A percentile compares a stretch with the other conserved stretches of the same genome.
Conservation (phyloP, 2,888 invertebrate species). For the Xanthostigma xanthostigma region DNA sequence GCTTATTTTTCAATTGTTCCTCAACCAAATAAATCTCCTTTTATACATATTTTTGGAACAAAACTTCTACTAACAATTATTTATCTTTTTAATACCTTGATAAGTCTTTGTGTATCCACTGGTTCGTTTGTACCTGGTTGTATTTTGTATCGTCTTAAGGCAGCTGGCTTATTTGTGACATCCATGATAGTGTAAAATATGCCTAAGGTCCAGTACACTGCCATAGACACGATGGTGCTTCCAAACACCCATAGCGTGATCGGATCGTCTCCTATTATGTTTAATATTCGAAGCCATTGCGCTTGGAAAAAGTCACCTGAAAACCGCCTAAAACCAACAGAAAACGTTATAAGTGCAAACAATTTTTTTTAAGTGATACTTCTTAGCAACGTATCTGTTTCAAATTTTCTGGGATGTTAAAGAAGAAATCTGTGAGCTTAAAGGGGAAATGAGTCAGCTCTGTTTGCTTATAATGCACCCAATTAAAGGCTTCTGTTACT, state of each 20-base stretch:
- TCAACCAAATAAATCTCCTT: too few species aligned
- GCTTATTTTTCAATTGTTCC: too few species aligned
- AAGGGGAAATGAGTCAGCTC: too few species aligned
- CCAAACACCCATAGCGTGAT: conserved; percentile 49
- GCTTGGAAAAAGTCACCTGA: conserved; percentile 78
- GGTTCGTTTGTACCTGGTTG: conserved; percentile 70
- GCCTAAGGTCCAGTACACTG: conserved; percentile 65
- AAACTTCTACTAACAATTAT: too few species aligned
- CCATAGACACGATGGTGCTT: conserved; percentile 39
- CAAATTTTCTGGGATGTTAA: too few species aligned
- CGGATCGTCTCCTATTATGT: conserved; percentile 49
- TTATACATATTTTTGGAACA: too few species aligned
- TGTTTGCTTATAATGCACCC: too few species aligned
- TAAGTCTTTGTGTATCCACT: conserved; percentile 42
- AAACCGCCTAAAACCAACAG: conserved; percentile 52
- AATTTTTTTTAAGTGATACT: too few species aligned
- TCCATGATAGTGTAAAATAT: conserved; percentile 60
- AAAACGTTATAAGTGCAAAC: too few species aligned
- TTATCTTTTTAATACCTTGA: conserved; percentile 36
- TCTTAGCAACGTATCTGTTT: too few species aligned
- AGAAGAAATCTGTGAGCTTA: too few species aligned
- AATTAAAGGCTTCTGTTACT: too few species aligned
- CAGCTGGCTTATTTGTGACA: conserved; percentile 52
- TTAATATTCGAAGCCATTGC: conserved; percentile 59
- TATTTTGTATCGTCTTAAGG: conserved; percentile 60